These are phyloP conservation scores for Automeris io DNA, from an alignment of 2,888 invertebrate species.

Conservation along the genomic window DNA sequence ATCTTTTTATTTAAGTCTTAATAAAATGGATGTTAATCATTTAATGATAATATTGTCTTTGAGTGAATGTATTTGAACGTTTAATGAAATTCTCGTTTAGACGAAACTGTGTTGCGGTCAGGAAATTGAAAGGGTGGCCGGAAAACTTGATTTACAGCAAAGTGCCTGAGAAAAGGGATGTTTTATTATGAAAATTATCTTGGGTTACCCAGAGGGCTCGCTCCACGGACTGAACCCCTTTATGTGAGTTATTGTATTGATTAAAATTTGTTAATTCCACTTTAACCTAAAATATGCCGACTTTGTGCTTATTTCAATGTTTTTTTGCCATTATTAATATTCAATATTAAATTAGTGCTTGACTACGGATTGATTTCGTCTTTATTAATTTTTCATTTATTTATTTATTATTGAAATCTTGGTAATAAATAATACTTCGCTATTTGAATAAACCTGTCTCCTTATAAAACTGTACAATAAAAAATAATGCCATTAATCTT, in stretches of 20 bases:
- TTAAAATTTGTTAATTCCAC: conserved; percentile 27
- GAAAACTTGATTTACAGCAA: conserved; percentile 68
- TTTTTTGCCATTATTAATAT: too few relatives aligned
- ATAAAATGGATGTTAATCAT: conserved; percentile 5
- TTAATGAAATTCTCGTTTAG: conserved; percentile 57
- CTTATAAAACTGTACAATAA: too few relatives aligned
- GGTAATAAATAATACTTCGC: too few relatives aligned
- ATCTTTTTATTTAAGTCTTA: not conserved
- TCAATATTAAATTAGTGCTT: too few relatives aligned
- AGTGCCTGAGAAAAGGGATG: conserved; percentile 63
- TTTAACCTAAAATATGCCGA: not conserved
- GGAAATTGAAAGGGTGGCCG: conserved; percentile 66
- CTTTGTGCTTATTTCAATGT: too few relatives aligned
- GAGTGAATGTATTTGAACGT: conserved; percentile 37
- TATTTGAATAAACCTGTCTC: too few relatives aligned
- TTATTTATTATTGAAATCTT: too few relatives aligned
- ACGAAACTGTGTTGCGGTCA: conserved; percentile 59
- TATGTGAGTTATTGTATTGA: conserved; percentile 34
- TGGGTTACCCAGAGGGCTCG: conserved; percentile 33
- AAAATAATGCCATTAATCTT: too few relatives aligned
- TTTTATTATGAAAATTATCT: conserved; percentile 69
- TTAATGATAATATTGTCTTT: conserved; percentile 38
- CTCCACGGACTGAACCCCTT: conserved; percentile 31
- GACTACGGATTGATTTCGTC: too few relatives aligned
- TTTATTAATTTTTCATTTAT: too few relatives aligned